Base-by-base conservation (phyloP, 2,113 vertebrate genomes). In the Stomatorhinus ivindoensis region DNA sequence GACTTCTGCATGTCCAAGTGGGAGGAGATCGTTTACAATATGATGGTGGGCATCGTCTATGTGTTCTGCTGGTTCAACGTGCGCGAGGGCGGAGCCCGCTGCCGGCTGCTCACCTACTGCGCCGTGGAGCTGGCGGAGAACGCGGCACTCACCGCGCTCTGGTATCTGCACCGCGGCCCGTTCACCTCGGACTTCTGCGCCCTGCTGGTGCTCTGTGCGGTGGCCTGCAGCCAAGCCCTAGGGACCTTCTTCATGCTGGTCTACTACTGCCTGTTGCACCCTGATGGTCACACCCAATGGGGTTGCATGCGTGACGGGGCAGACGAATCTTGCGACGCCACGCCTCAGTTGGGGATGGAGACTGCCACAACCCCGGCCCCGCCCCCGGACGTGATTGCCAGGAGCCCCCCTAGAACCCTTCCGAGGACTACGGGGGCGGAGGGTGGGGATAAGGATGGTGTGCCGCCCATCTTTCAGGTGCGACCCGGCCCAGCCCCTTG, bases 1-100 rank as follows among this genome's bases (percentile, higher is more conserved):
- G 98, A 99, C 95, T 99, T 99, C 96, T 99, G 98, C 95, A 99
- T 99, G 98, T 99, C 98, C 94, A 99, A 99, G 92, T 99, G 98
- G 98, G 98, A 99, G 92, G 98, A 99, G 95, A 99, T 99, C 93
- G 97, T 99, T 95, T 99, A 99, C 92, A 99, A 99, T 95, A 99
- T 99, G 98, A 98, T 99, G 93, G 97, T 99, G 92, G 98, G 98
- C 91, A 97, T 99, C 58, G 96, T 99, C 93, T 99, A 99, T 89
- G 96, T 99, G 90, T 99, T 99, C 95, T 99, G 98, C 96, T 99
- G 98, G 98, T 99, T 99, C 96, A 98, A 98, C 0, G 98, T 99
- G 91, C 97, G 97, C 89, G 98, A 99, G 93, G 98, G 98, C n/a
- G 97, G 96, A 91, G 98, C 97, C 50, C 97, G 97, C 92, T 97